These are phyloP conservation scores for Mesoclemmys tuberculata DNA, from an alignment of 2,113 vertebrate species.

Conservation along the genomic window DNA sequence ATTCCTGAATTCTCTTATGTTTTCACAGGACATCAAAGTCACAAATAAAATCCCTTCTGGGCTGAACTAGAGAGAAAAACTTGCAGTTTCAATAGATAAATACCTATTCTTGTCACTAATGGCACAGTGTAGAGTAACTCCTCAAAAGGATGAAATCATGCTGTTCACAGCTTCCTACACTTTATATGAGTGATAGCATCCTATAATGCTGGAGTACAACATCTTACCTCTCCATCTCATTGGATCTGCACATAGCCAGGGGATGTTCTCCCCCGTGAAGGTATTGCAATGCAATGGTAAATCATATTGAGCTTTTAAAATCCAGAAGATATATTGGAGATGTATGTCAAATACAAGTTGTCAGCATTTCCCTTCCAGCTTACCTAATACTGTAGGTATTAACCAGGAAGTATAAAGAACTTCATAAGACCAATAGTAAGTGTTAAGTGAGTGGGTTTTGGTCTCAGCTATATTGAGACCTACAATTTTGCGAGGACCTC, in stretches of 20 bases:
- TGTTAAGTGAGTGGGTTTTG: accelerated
- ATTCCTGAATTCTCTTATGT: neutral
- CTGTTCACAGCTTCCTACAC: neutral
- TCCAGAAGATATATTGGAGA: neutral
- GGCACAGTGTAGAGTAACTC: neutral
- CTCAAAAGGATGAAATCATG: neutral
- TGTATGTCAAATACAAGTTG: accelerated
- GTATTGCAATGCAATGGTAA: accelerated
- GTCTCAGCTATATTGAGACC: neutral
- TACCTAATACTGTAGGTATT: neutral
- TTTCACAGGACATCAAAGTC: neutral
- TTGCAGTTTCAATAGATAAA: accelerated
- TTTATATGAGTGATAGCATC: neutral
- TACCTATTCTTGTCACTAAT: neutral
- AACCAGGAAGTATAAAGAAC: neutral
- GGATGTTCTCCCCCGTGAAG: neutral
- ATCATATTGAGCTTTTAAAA: neutral
- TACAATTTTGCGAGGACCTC: accelerated
- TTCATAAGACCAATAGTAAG: neutral
- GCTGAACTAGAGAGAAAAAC: neutral
- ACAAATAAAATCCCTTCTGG: neutral
- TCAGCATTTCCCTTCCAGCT: neutral
- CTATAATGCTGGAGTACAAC: neutral
- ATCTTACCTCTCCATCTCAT: neutral
- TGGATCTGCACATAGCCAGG: neutral